Base-by-base conservation (phyloP, 2,113 vertebrate genomes). In the Paralichthys olivaceus region DNA sequence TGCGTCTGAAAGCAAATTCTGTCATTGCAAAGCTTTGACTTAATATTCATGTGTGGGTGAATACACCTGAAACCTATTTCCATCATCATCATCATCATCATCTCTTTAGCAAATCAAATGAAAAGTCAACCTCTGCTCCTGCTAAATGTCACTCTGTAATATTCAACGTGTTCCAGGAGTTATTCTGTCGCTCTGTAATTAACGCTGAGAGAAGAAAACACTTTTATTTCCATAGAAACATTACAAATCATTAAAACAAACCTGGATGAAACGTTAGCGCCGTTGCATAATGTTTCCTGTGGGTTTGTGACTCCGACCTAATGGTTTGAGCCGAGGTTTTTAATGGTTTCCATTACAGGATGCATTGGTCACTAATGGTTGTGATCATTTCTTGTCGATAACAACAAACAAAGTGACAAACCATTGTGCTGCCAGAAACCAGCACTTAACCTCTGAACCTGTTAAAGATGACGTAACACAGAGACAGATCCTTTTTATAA, bases 81-180 rank as follows among this genome's bases (percentile, higher is more conserved):
- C 29, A 58, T 28, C 71, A 77, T 49, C 37, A 13, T 11, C 37
- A 22, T 37, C 29, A 58, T 28, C 71, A 77, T 49, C 37, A 13
- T 11, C 37, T 40, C 12, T 20, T 77, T 66, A 0, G 69, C 72
- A 77, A 87, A 84, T 78, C 70, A 84, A 80, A 84, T 69, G 81
- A 79, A 80, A 86, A 73, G 77, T 84, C 72, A 61, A 58, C 88
- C 70, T 78, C 66, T 80, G 75, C 65, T 56, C 79, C 55, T 6
- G 66, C 69, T 84, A 87, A 90, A 90, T 88, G 89, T 90, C 84
- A 85, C 14, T 72, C 72, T 60, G 59, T 40, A 47, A 40, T 26
- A 65, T 51, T 83, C 72, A 9, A 54, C 15, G 58, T 74, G 72
- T 84, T 84, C 49, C 62, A 57, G 66, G 32, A 77, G 40, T 73